These are phyloP conservation scores for Tethya wilhelma DNA, from an alignment of 37 sponge, comb jelly and placozoan genomes.

Conservation along the genomic window DNA sequence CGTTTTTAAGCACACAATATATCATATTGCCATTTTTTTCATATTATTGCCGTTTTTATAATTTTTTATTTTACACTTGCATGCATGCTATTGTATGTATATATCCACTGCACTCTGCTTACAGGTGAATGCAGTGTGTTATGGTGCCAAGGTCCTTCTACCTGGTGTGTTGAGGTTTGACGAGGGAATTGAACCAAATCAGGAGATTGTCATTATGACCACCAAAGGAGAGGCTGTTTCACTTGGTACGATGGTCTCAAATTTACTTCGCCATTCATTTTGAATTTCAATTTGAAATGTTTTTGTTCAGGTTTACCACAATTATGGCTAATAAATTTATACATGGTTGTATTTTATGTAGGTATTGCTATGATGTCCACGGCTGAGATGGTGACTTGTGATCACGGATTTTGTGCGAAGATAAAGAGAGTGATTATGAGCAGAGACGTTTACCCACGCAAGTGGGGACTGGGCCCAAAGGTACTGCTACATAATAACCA, in stretches of 20 bases:
- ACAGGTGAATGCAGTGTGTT: constrained; percentile 98
- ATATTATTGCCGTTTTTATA: too few relatives aligned
- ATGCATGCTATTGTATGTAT: background rate
- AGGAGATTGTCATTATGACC: constrained; percentile 93
- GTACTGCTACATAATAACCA: too few relatives aligned
- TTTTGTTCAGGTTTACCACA: background rate
- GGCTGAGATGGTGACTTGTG: constrained; percentile 93
- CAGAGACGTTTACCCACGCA: constrained; percentile 96
- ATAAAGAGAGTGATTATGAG: constrained; percentile 98
- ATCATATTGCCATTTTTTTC: too few relatives aligned
- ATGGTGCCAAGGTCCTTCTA: constrained; percentile 92
- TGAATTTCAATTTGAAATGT: background rate
- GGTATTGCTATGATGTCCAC: constrained; percentile 96
- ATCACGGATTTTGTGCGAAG: constrained; percentile 93
- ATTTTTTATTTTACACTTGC: too few relatives aligned
- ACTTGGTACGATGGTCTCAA: constrained; percentile 46
- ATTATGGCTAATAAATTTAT: background rate
- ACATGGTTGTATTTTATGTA: background rate
- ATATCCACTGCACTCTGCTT: background rate
- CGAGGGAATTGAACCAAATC: constrained; percentile 88
- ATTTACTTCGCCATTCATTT: background rate
- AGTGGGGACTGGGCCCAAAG: constrained; percentile 97
- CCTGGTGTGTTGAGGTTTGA: constrained; percentile 95
- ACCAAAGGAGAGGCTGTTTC: constrained; percentile 98
- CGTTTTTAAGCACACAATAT: too few relatives aligned